Percentiles rank a stretch among this genome's conserved stretches.
Conservation (phyloP, 2,113 vertebrate genomes). For the Amblyornis subalaris region DNA sequence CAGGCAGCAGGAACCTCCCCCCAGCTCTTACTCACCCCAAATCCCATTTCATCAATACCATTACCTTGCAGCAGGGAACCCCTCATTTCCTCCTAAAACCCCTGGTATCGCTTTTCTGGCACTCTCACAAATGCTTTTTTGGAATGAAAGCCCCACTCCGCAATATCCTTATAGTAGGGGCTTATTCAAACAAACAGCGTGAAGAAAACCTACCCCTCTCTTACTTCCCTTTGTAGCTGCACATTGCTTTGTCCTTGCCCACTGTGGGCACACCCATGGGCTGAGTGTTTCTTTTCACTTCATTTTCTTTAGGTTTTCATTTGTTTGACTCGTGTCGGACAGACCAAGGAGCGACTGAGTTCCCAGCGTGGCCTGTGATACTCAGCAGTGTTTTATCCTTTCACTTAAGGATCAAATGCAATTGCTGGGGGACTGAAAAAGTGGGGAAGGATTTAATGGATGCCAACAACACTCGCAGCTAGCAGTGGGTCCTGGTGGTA, state of each 20-base stretch:
- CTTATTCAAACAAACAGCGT: slow-evolving; percentile 2
- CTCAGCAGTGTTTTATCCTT: neutral
- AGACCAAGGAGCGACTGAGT: neutral
- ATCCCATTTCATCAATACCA: neutral
- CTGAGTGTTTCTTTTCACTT: neutral
- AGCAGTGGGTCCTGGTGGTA: neutral
- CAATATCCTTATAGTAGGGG: neutral
- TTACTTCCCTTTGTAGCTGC: neutral
- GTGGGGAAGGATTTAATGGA: neutral
- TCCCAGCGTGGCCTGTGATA: neutral
- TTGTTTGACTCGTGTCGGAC: neutral
- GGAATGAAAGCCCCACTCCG: neutral
- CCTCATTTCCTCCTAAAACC: neutral
- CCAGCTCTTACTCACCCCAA: neutral
- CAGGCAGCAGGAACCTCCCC: neutral
- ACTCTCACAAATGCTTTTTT: neutral
- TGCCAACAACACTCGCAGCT: neutral
- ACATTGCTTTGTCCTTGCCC: neutral
- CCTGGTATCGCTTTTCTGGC: neutral
- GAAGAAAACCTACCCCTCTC: neutral
- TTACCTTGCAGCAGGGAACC: neutral
- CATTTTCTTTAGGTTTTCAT: neutral
- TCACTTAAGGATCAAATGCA: neutral
- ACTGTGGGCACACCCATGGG: neutral
- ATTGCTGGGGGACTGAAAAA: neutral